These are phyloP conservation scores for Lucilia sericata DNA, from an alignment of 1,140 invertebrate species.

Conservation along the genomic window DNA sequence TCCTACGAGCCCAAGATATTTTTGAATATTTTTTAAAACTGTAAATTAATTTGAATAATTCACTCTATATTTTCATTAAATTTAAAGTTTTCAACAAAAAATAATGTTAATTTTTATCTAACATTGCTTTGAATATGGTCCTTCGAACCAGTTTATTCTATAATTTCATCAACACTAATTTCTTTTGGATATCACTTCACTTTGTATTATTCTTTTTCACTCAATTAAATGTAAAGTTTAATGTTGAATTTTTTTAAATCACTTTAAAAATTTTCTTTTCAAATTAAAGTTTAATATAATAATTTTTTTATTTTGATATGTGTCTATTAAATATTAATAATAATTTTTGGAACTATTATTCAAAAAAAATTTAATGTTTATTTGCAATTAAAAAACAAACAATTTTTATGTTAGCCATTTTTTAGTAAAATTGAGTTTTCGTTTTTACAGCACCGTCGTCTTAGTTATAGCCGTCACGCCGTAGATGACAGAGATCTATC, in stretches of 20 bases:
- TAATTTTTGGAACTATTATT: background rate
- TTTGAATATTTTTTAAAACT: too few species aligned
- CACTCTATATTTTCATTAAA: too few species aligned
- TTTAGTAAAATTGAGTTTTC: conserved; percentile 45
- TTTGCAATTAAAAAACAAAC: conserved; percentile 1
- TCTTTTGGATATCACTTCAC: too few species aligned
- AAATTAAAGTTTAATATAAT: too few species aligned
- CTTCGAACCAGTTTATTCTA: too few species aligned
- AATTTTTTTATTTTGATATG: background rate
- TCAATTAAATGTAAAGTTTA: background rate
- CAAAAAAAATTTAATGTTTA: background rate
- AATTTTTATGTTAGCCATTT: conserved; percentile 26
- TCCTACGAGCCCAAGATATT: too few species aligned
- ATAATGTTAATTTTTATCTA: too few species aligned
- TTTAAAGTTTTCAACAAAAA: too few species aligned
- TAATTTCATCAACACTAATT: too few species aligned
- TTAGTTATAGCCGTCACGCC: conserved; percentile 91
- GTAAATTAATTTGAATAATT: too few species aligned
- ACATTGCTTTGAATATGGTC: too few species aligned
- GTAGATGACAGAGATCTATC: conserved; percentile 89
- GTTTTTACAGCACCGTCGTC: conserved; percentile 81
- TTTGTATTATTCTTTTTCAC: background rate
- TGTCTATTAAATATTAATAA: background rate
- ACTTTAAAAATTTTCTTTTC: background rate
- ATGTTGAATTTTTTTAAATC: background rate